Evolutionary conservation across 1,140 invertebrate species (phyloP).

Genomic region (Asbolus verrucosus): DNA sequence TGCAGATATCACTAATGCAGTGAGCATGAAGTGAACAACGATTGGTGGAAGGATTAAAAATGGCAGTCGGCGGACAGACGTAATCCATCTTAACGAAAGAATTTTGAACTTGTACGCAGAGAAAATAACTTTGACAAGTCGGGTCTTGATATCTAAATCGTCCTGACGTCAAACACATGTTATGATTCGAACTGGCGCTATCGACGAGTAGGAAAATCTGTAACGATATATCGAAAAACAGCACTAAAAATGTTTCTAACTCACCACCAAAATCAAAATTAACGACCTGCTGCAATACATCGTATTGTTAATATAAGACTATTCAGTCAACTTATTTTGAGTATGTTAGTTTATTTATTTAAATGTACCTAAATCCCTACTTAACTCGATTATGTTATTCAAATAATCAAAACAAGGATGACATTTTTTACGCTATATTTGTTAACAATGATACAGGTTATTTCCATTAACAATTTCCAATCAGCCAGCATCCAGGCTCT

Average conservation of each 20-base stretch:
- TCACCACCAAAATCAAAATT: too few relatives aligned
- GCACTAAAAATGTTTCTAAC: too few relatives aligned
- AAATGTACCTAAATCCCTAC: too few relatives aligned
- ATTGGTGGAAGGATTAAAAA: conserved; percentile 12
- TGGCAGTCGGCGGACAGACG: background rate
- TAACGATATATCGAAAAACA: too few relatives aligned
- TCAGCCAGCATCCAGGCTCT: conserved; percentile 6
- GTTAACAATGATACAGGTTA: background rate
- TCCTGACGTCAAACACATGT: conserved; percentile 1
- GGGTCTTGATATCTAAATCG: background rate
- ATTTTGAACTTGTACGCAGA: background rate
- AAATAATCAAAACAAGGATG: too few relatives aligned
- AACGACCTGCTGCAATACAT: too few relatives aligned
- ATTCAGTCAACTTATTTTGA: too few relatives aligned
- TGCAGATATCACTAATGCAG: conserved; percentile 14
- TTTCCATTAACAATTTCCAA: conserved; percentile 7
- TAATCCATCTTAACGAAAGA: conserved; percentile 9
- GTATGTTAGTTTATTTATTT: too few relatives aligned
- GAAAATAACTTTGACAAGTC: conserved; percentile 1
- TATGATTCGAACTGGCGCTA: background rate
- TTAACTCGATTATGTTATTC: too few relatives aligned
- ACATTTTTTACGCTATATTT: too few relatives aligned
- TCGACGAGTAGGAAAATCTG: background rate
- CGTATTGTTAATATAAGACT: too few relatives aligned
- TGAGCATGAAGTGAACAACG: background rate